These are phyloP conservation scores for Metaphire vulgaris DNA, from an alignment of 1,140 invertebrate species.

Conservation along the genomic window DNA sequence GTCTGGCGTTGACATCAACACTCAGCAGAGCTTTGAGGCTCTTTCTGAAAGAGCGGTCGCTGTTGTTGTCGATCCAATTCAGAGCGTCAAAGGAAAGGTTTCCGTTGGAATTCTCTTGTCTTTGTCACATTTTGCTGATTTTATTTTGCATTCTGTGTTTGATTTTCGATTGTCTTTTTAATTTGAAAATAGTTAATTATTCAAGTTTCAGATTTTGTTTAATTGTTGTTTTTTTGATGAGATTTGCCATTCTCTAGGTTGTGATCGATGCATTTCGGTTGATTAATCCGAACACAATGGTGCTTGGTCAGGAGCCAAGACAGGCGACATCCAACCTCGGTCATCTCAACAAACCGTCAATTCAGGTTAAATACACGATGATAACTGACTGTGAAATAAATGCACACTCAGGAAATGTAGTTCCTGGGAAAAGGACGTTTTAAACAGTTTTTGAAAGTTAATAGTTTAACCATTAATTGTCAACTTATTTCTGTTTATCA, in stretches of 20 bases:
- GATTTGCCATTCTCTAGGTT: too few species aligned
- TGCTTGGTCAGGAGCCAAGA: slow-evolving; percentile 93
- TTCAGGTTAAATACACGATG: too few species aligned
- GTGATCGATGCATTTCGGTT: slow-evolving; percentile 62
- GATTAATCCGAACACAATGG: slow-evolving; percentile 99
- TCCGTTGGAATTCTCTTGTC: slow-evolving; percentile 9
- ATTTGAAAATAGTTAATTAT: too few species aligned
- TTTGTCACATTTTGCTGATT: background rate
- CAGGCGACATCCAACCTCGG: slow-evolving; percentile 99
- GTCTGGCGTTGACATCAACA: slow-evolving; percentile 99
- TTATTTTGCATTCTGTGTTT: background rate
- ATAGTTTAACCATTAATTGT: too few species aligned
- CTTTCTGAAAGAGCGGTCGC: slow-evolving; percentile 95
- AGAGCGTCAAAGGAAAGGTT: slow-evolving; percentile 87
- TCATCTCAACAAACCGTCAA: slow-evolving; percentile 97
- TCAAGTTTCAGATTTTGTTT: too few species aligned
- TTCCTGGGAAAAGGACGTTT: too few species aligned
- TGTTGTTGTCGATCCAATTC: slow-evolving; percentile 98
- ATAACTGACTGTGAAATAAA: too few species aligned
- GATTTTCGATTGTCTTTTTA: too few species aligned
- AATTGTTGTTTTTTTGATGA: too few species aligned
- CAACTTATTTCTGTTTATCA: too few species aligned
- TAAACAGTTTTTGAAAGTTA: too few species aligned
- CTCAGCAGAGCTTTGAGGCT: slow-evolving; percentile 98
- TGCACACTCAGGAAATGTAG: too few species aligned